A percentile compares a stretch with the other conserved stretches of the same genome.
Conservation (phyloP, 2,888 invertebrate genomes). For the Mimachlamys varia region DNA sequence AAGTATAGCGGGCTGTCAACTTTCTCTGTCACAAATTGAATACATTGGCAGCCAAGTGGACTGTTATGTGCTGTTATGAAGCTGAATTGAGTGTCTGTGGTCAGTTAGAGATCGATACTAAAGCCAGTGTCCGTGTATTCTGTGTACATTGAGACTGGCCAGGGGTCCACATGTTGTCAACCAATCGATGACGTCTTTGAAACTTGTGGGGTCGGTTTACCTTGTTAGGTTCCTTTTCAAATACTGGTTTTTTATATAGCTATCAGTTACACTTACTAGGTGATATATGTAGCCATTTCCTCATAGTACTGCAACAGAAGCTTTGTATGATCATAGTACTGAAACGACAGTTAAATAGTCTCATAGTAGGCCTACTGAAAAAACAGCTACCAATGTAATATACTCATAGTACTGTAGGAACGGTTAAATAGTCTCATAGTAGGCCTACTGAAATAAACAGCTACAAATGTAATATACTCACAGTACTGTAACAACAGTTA, state of each 20-base stretch:
- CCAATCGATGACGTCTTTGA: neutral
- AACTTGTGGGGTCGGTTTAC: neutral
- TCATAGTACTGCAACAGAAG: no score
- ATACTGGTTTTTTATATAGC: neutral
- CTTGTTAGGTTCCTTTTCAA: neutral
- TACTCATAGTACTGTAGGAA: no score
- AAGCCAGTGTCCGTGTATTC: neutral
- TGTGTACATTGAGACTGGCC: neutral
- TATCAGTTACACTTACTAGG: no score
- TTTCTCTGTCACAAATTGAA: conserved; percentile 12
- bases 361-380: no score
- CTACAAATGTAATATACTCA: no score
- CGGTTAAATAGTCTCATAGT: no score
- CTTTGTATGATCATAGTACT: no score
- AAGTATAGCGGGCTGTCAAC: neutral
- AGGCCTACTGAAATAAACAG: no score
- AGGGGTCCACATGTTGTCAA: neutral
- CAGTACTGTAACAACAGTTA: no score
- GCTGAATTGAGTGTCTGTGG: conserved; percentile 24
- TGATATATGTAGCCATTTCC: no score
- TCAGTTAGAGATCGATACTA: neutral
- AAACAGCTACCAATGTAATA: no score
- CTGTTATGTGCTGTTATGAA: conserved; percentile 9
- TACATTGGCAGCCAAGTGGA: neutral
- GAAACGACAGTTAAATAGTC: no score